Percentiles rank a stretch among this genome's conserved stretches.
phyloP scores from a whole-genome alignment of 2,113 vertebrate genomes.

The Semnopithecus entellus region DNA sequence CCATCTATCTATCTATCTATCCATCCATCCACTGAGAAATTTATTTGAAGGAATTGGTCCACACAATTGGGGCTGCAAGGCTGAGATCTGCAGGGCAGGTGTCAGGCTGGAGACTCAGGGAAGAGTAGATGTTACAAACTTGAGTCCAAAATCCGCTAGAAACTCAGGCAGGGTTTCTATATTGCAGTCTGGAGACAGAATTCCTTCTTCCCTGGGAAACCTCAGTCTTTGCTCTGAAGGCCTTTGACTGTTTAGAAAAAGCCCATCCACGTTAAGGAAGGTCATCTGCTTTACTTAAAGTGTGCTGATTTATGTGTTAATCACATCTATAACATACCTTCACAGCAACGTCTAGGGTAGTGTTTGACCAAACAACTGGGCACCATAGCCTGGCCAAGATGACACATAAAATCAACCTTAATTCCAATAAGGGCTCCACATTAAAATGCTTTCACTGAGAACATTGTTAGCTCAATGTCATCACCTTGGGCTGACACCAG shows the following conservation, averaged over 20 bases:
- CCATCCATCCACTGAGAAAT: not conserved
- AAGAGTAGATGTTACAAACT: not conserved
- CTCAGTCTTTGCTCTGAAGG: not conserved
- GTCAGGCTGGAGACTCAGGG: not conserved
- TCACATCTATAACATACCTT: not conserved
- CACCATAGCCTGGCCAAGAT: not conserved
- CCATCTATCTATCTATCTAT: too few relatives aligned
- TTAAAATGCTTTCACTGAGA: not conserved
- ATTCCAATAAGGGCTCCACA: too few relatives aligned
- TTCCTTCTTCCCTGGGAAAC: not conserved
- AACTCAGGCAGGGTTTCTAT: too few relatives aligned
- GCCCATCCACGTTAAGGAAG: not conserved
- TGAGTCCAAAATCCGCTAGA: not conserved
- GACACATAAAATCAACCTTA: not conserved
- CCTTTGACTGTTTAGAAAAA: not conserved
- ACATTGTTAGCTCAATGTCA: not conserved
- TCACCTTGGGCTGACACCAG: not conserved
- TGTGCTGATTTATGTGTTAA: too few relatives aligned
- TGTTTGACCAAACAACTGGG: not conserved
- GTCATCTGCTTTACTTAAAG: not conserved
- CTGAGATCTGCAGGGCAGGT: not conserved
- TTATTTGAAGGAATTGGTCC: not conserved
- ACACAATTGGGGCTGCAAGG: accelerated
- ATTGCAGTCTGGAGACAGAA: not conserved
- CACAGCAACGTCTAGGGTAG: too few relatives aligned